Base-by-base conservation (phyloP, 2,888 invertebrate genomes). In the Andricus quercusramuli region DNA sequence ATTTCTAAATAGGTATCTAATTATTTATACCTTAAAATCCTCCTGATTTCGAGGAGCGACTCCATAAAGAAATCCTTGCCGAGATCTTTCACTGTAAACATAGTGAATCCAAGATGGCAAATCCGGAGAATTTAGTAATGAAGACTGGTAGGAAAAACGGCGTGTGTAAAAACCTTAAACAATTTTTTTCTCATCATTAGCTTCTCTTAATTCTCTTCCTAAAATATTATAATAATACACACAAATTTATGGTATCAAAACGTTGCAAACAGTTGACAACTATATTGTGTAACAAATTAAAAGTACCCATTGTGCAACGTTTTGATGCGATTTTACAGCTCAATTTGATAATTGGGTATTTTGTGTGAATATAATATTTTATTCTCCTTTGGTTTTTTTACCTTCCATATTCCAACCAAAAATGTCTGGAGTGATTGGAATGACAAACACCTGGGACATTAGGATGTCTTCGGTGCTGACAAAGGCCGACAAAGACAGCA, bases 91-190 rank as follows among this genome's bases (percentile, higher is more conserved):
- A 87, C 97, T 97, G 91, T 97, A 97, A 82, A 96, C 95, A 90
- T 97, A 98, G 78, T 96, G 95, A 84, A 98, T 95, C 98, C 98
- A 98, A 5, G 95, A 94, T 0, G 98, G 98, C 65, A 98, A 93
- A 92, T 98, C 98, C 0, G 98, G 98, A 84, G 96, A 95, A 84
- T 96, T 95, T 77, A 95, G 91, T 80, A 98, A 91, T 0, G 97
- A 96, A 0, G 97, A 95, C 84, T 96, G 95, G 92, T 97, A 97
- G 2, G 95, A 94, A 89, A 95, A 96, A 84, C 95, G 95, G 87
- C 56, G 44, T 64, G 62, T 77, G 15, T 77, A 64, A 64, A 65
- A 62, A 29, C 64, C 77, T 64, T 62, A 77, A 62, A 77, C 13
- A 25, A 17, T 62, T 17, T n/a, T 74, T 47, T 70, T 44, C 29